Percentiles rank a stretch among this genome's conserved stretches.
Evolutionary conservation across 2,113 vertebrate species (phyloP).

Genomic region (Ptychochromis oligacanthus): DNA sequence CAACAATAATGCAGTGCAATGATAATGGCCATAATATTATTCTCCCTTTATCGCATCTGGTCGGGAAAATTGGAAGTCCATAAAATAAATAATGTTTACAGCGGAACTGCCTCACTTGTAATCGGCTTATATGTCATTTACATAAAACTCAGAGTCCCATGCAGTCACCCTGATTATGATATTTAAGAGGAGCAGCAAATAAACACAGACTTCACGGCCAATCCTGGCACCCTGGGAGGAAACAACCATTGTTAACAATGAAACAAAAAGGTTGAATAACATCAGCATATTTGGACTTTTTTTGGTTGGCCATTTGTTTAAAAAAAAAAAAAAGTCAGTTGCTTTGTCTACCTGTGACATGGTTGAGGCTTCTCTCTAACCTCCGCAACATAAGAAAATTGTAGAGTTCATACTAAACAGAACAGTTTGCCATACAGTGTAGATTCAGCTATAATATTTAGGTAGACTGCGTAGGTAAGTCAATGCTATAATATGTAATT

Average conservation of each 20-base stretch:
- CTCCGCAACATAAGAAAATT: not conserved
- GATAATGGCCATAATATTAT: slow-evolving; percentile 78
- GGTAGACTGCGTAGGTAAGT: not conserved
- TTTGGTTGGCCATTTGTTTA: not conserved
- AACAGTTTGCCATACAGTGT: not conserved
- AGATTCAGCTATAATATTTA: not conserved
- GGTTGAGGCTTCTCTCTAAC: not conserved
- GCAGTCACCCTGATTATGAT: slow-evolving; percentile 75
- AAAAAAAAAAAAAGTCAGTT: not conserved
- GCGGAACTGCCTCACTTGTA: slow-evolving; percentile 76
- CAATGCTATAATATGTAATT: too few relatives aligned
- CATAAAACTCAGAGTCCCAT: slow-evolving; percentile 79
- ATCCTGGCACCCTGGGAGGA: slow-evolving; percentile 44
- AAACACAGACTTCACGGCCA: slow-evolving; percentile 69
- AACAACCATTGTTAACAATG: slow-evolving; percentile 10
- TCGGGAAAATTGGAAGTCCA: slow-evolving; percentile 79
- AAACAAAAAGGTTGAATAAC: slow-evolving; percentile 14
- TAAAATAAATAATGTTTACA: slow-evolving; percentile 82
- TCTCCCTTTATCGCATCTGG: slow-evolving; percentile 78
- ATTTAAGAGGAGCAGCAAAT: slow-evolving; percentile 75
- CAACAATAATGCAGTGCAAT: slow-evolving; percentile 70
- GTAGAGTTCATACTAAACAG: not conserved
- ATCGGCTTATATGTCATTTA: slow-evolving; percentile 83
- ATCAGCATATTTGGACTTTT: slow-evolving; percentile 17
- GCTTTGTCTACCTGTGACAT: not conserved